Percentiles rank a stretch among this genome's conserved stretches.
These are phyloP conservation scores for Scaptomyza pallida DNA, from an alignment of 1,140 invertebrate species.

Conservation along the genomic window DNA sequence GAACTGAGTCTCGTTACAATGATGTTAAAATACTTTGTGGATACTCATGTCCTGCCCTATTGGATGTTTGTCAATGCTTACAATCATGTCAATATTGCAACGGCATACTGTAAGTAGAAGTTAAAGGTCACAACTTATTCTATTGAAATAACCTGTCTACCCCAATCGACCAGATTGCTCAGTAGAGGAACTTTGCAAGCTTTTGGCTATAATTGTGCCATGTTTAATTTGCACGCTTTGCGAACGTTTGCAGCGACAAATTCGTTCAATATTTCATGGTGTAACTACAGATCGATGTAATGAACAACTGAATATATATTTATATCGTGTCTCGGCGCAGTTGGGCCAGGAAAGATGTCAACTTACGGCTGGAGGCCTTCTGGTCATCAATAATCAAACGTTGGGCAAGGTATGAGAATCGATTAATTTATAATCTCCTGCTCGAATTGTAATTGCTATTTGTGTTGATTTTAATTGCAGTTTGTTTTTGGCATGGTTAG, in stretches of 20 bases:
- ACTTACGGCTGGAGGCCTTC: slow-evolving; percentile 58
- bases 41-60: slow-evolving; percentile 42
- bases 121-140: no score
- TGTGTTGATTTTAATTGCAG: slow-evolving; percentile 26
- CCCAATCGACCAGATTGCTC: slow-evolving; percentile 34
- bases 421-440: neutral
- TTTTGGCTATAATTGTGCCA: slow-evolving; percentile 42
- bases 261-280: slow-evolving; percentile 38
- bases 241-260: slow-evolving; percentile 34
- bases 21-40: slow-evolving; percentile 50
- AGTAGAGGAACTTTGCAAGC: slow-evolving; percentile 41
- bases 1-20: slow-evolving; percentile 32
- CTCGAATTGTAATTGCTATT: neutral
- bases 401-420: slow-evolving; percentile 50
- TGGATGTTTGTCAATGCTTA: slow-evolving; percentile 46
- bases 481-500: slow-evolving; percentile 60
- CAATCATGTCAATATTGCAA: neutral
- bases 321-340: slow-evolving; percentile 37
- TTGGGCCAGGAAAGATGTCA: slow-evolving; percentile 54
- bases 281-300: slow-evolving; percentile 44
- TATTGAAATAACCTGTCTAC: no score
- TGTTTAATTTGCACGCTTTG: slow-evolving; percentile 56
- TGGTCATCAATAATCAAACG: slow-evolving; percentile 53
- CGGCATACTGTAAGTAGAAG: slow-evolving; percentile 23
- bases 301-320: slow-evolving; percentile 38